Evolutionary conservation across 2,888 invertebrate genomes (phyloP), one percentile per base, ranked within the genome.

Genomic region (Dugesia japonica): DNA sequence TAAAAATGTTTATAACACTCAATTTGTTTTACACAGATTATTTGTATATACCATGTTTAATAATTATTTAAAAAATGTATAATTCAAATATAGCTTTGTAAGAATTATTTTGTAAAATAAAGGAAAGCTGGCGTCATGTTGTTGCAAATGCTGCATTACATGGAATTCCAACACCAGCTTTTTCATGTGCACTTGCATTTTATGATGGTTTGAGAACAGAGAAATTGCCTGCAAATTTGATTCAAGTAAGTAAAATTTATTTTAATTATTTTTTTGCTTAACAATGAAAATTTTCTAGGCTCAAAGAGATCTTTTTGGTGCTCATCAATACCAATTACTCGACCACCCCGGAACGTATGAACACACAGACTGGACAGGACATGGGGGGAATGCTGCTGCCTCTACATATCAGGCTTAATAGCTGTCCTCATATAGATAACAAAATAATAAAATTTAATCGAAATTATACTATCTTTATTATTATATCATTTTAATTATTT

Each of bases 281-380:
- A 17, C 38, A 38, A 38, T 17, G 38, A 38, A n/a, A 20, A 20
- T 76, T 78, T 78, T 82, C 84, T 74, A 90, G 89, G 94, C 97
- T 0, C 95, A 95, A 84, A 87, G 98, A 42, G 98, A 98, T 85
- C 98, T 94, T 84, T 98, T 98, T 83, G 98, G 98, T 0, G 97
- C 98, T 0, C 98, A 98, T 85, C 98, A 97, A 0, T 98, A 98
- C 82, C 95, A 98, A 86, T 85, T 94, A 76, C 85, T 92, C 76
- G 88, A 87, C 1, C 86, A 90, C 79, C 94, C 94, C 71, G 95
- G 94, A 1, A 88, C 88, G 80, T 95, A 90, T 83, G 88, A 92
- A 1, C 98, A 99, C 86, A 97, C 97, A 79, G 97, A 98, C 86
- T 98, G 98, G 98, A 98, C 97, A 13, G 98, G 98, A 17, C 92